phyloP scores from a whole-genome alignment of 2,113 vertebrate genomes.

The Crotalus helleri region DNA sequence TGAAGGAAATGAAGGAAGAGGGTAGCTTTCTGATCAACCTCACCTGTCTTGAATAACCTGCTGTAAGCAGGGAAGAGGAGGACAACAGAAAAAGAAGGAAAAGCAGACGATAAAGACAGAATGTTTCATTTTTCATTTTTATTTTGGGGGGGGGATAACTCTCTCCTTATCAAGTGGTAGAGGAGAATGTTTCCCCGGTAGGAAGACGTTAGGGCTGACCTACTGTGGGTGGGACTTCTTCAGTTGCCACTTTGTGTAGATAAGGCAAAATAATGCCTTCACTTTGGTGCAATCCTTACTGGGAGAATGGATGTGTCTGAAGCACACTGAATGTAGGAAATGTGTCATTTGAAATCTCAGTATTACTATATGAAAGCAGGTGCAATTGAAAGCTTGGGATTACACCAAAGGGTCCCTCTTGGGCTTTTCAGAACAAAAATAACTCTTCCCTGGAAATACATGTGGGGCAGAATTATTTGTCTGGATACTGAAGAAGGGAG shows the following conservation, averaged over 20 bases:
- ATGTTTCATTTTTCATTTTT: not conserved
- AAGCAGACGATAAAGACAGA: not conserved
- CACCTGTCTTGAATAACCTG: not conserved
- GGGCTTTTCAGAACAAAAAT: constrained; percentile 10
- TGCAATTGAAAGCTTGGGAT: not conserved
- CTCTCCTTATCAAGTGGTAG: not conserved
- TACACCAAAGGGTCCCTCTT: not conserved
- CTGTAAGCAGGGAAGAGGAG: not conserved
- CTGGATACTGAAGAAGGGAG: not conserved
- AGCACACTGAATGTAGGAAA: not conserved
- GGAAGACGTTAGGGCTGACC: not conserved
- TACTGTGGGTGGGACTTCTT: not conserved
- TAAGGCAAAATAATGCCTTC: not conserved
- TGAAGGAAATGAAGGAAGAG: no score
- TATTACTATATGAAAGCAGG: not conserved
- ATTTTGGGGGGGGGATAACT: not conserved
- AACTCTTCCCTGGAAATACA: not conserved
- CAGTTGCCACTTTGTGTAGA: not conserved
- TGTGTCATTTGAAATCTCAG: not conserved
- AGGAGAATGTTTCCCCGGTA: not conserved
- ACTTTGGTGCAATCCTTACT: not conserved
- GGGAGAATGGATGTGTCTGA: not conserved
- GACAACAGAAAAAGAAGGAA: not conserved
- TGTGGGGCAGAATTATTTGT: not conserved
- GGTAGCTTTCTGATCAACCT: not conserved